A percentile compares a stretch with the other conserved stretches of the same genome.
phyloP scores from a whole-genome alignment of 2,888 invertebrate genomes.

The Scaptomyza flava region DNA sequence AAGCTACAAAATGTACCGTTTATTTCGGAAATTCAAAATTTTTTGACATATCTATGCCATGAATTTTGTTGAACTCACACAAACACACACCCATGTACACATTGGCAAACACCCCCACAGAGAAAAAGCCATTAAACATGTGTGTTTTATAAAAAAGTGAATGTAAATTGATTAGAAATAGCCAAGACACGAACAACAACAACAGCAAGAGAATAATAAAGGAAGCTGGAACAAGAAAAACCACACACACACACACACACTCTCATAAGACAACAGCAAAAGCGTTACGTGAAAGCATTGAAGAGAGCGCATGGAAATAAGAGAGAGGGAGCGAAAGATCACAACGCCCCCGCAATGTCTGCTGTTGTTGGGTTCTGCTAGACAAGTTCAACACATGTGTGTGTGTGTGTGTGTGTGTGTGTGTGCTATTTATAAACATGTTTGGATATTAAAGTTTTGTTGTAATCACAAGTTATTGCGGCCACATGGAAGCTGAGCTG shows the following conservation, averaged over 20 bases:
- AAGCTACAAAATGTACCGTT: slow-evolving; percentile 39
- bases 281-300: slow-evolving; percentile 16
- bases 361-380: slow-evolving; percentile 31
- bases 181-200: slow-evolving; percentile 9
- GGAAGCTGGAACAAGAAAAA: slow-evolving; percentile 19
- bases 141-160: slow-evolving; percentile 50
- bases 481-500: slow-evolving; percentile 53
- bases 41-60: slow-evolving; percentile 74
- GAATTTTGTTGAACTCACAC: slow-evolving; percentile 46
- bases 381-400: slow-evolving; percentile 25
- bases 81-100: background rate
- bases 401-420: slow-evolving; percentile 23
- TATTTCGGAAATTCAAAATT: slow-evolving; percentile 27
- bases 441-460: slow-evolving; percentile 53
- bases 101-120: slow-evolving; percentile 43
- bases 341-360: slow-evolving; percentile 69
- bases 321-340: slow-evolving; percentile 32
- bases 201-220: background rate
- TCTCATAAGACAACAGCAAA: slow-evolving; percentile 2
- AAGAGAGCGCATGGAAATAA: slow-evolving; percentile 12
- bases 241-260: slow-evolving; percentile 39
- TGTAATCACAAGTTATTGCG: slow-evolving; percentile 23
- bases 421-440: slow-evolving; percentile 58
- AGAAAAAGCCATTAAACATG: slow-evolving; percentile 29
- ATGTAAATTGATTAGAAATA: slow-evolving; percentile 55